Percentiles rank a stretch among this genome's conserved stretches.
These are phyloP conservation scores for Sipunculus nudus DNA, from an alignment of 2,888 invertebrate species.

Conservation along the genomic window DNA sequence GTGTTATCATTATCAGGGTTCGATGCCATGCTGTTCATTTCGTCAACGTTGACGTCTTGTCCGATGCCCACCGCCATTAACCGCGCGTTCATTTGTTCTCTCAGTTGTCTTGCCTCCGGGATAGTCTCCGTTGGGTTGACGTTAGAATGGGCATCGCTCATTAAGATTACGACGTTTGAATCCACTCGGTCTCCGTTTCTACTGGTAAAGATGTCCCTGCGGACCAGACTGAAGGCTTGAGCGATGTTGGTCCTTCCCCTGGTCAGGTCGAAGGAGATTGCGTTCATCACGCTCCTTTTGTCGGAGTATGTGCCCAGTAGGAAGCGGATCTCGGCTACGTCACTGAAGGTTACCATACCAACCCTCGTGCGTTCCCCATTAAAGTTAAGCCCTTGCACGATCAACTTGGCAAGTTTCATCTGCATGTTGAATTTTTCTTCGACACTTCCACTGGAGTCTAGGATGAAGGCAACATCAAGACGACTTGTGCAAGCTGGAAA, in stretches of 20 bases:
- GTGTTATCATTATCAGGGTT: slow-evolving; percentile 6
- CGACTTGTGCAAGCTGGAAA: slow-evolving; percentile 7
- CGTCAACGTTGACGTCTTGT: slow-evolving; percentile 17
- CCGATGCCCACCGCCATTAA: slow-evolving; percentile 19
- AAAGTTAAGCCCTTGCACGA: neutral
- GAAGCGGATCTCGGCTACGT: slow-evolving; percentile 46
- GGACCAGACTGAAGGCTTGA: slow-evolving; percentile 8
- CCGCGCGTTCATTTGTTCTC: too few relatives aligned
- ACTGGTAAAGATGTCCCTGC: slow-evolving; percentile 27
- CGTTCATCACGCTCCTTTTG: slow-evolving; percentile 49
- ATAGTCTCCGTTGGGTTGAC: slow-evolving; percentile 50
- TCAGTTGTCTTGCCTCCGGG: too few relatives aligned
- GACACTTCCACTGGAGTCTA: slow-evolving; percentile 38
- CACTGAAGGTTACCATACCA: slow-evolving; percentile 54
- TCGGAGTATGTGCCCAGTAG: slow-evolving; percentile 49
- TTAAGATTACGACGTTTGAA: slow-evolving; percentile 32
- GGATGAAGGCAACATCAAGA: slow-evolving; percentile 33
- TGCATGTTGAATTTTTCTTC: slow-evolving; percentile 13
- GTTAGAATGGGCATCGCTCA: slow-evolving; percentile 58
- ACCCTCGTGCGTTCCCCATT: slow-evolving; percentile 43
- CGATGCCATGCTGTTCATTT: slow-evolving; percentile 23
- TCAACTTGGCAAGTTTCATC: neutral
- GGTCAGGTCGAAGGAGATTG: slow-evolving; percentile 53
- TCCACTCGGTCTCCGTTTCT: slow-evolving; percentile 32
- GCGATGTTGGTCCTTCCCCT: slow-evolving; percentile 61